Evolutionary conservation across 2,113 vertebrate species (phyloP).

Genomic region (Epinephelus cyanopodus): DNA sequence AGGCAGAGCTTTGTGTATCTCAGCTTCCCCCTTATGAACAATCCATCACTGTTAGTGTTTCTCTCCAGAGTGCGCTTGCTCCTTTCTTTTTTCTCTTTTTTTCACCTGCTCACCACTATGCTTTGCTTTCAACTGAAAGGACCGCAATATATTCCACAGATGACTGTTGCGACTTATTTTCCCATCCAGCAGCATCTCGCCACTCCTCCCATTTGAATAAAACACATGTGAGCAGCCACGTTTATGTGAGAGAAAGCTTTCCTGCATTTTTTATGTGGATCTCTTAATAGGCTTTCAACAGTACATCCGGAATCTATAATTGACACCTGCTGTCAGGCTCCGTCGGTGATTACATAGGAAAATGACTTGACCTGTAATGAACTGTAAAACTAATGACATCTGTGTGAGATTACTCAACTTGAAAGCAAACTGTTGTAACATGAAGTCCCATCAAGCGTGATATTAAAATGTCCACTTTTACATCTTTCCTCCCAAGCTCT

Average conservation of each 20-base stretch:
- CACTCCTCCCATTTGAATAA: conserved; percentile 14
- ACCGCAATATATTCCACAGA: conserved; percentile 53
- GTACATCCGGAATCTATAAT: conserved; percentile 60
- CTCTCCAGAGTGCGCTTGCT: conserved; percentile 65
- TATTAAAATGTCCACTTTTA: conserved; percentile 83
- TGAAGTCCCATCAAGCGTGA: conserved; percentile 75
- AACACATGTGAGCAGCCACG: conserved; percentile 25
- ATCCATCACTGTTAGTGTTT: conserved; percentile 82
- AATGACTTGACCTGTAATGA: conserved; percentile 77
- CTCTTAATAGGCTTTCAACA: conserved; percentile 65
- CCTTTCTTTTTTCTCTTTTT: conserved; percentile 24
- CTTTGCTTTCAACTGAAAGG: conserved; percentile 56
- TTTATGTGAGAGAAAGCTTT: conserved; percentile 21
- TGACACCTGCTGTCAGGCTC: conserved; percentile 71
- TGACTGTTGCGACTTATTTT: conserved; percentile 37
- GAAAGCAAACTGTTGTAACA: conserved; percentile 83
- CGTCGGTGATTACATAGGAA: conserved; percentile 66
- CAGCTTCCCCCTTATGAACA: conserved; percentile 74
- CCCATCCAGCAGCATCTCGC: conserved; percentile 20
- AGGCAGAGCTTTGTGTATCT: conserved; percentile 74
- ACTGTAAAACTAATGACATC: conserved; percentile 77
- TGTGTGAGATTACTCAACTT: conserved; percentile 71
- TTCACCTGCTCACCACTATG: conserved; percentile 43
- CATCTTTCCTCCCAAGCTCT: conserved; percentile 63
- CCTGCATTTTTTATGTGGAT: conserved; percentile 48